Conservation (phyloP, 1,140 invertebrate genomes). For the Ericerus pela region DNA sequence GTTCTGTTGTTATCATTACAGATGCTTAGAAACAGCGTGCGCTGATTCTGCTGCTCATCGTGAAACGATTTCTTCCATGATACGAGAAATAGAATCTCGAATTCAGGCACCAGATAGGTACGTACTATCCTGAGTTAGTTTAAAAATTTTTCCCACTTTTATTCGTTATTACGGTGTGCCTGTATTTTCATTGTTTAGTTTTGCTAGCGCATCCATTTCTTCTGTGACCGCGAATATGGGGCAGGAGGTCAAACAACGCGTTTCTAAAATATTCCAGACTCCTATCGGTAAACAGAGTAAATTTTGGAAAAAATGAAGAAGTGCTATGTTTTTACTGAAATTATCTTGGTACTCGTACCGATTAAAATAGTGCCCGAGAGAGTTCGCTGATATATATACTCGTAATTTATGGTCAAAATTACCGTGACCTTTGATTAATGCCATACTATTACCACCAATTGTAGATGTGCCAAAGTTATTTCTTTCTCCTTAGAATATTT, state of each 20-base stretch:
- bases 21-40: not conserved
- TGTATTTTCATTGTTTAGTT: not conserved
- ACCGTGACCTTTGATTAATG: too few species aligned
- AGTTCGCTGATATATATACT: too few species aligned
- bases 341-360: too few species aligned
- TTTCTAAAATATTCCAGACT: conserved; percentile 3
- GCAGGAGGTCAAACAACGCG: not conserved
- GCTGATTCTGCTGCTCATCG: not conserved
- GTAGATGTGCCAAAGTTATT: too few species aligned
- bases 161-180: too few species aligned
- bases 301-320: conserved; percentile 6
- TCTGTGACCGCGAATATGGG: not conserved
- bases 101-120: not conserved
- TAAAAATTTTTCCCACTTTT: too few species aligned
- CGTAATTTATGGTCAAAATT: too few species aligned
- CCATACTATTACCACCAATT: too few species aligned
- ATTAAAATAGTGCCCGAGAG: too few species aligned
- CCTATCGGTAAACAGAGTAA: not conserved
- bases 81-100: not conserved
- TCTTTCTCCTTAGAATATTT: too few species aligned
- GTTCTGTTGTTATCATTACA: not conserved
- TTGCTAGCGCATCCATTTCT: not conserved
- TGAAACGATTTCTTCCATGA: not conserved
- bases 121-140: not conserved
- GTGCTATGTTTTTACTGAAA: too few species aligned